Conservation (phyloP, 2,797 vertebrate genomes). For the Gambelia wislizenii region DNA sequence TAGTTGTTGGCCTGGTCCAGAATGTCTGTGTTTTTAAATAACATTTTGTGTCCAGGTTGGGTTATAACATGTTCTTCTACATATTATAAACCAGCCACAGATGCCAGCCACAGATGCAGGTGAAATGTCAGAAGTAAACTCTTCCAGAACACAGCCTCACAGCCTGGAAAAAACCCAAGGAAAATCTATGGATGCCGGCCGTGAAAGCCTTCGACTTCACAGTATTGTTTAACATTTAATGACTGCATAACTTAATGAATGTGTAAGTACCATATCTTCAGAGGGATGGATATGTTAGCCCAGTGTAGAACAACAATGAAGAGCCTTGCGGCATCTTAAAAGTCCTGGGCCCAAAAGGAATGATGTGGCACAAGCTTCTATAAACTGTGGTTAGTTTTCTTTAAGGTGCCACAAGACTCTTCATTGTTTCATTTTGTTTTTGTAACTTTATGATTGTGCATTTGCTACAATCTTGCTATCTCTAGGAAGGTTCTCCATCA, state of each 20-base stretch:
- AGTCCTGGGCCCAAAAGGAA: too few species aligned
- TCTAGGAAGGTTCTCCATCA: rapidly evolving
- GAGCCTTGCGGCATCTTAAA: not conserved
- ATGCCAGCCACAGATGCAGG: too few species aligned
- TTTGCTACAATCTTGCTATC: not conserved
- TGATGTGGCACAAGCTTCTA: not conserved
- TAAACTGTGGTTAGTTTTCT: not conserved
- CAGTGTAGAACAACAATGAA: not conserved
- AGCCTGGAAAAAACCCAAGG: too few species aligned
- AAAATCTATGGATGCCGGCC: too few species aligned
- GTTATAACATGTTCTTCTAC: too few species aligned
- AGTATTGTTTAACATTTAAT: not conserved
- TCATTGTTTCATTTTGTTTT: not conserved
- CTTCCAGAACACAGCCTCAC: too few species aligned
- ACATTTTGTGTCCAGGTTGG: too few species aligned
- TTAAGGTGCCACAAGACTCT: not conserved
- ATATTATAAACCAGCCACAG: too few species aligned
- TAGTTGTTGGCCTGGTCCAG: too few species aligned
- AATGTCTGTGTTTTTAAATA: too few species aligned
- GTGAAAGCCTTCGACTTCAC: too few species aligned
- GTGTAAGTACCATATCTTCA: not conserved
- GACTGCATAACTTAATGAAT: rapidly evolving
- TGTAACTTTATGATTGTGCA: not conserved
- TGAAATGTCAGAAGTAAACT: too few species aligned
- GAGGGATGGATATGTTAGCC: not conserved